Conservation (phyloP, 1,140 invertebrate genomes). For the Calephelis virginiensis region DNA sequence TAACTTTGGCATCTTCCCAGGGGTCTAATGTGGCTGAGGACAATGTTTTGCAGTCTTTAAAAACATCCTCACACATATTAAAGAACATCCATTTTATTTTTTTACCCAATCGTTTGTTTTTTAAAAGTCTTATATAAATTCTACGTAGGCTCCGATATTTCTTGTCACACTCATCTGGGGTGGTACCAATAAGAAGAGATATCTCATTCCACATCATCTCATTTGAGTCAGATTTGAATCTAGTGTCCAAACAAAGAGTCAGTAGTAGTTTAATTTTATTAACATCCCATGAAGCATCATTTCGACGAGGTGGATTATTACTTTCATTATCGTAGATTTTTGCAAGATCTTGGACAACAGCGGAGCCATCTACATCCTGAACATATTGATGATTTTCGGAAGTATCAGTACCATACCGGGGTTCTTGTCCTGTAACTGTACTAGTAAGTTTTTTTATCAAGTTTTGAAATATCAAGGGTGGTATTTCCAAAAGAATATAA, state of each 20-base stretch:
- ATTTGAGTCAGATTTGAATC: constrained; percentile 50
- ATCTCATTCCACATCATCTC: constrained; percentile 59
- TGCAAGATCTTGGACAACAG: constrained; percentile 25
- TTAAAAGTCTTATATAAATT: constrained; percentile 61
- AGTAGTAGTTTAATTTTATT: constrained; percentile 59
- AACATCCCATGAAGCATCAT: constrained; percentile 61
- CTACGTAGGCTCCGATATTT: constrained; percentile 61
- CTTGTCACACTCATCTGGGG: constrained; percentile 56
- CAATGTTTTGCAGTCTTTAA: constrained; percentile 58
- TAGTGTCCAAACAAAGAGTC: constrained; percentile 50
- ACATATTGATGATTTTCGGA: constrained; percentile 54
- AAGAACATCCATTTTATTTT: constrained; percentile 68
- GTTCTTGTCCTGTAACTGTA: constrained; percentile 51
- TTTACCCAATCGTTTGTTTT: constrained; percentile 61
- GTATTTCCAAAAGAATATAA: no score
- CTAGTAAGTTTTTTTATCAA: not conserved
- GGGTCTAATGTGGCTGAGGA: constrained; percentile 48
- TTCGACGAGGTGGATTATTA: constrained; percentile 33
- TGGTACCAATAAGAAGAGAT: constrained; percentile 45
- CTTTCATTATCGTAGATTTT: constrained; percentile 36
- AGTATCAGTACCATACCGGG: constrained; percentile 53
- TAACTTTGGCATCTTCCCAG: constrained; percentile 63
- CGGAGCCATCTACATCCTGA: constrained; percentile 39
- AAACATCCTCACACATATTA: constrained; percentile 60
- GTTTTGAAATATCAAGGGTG: not conserved